These are phyloP conservation scores for Lanistes nyassanus DNA, from an alignment of 1,140 invertebrate species.

Conservation along the genomic window DNA sequence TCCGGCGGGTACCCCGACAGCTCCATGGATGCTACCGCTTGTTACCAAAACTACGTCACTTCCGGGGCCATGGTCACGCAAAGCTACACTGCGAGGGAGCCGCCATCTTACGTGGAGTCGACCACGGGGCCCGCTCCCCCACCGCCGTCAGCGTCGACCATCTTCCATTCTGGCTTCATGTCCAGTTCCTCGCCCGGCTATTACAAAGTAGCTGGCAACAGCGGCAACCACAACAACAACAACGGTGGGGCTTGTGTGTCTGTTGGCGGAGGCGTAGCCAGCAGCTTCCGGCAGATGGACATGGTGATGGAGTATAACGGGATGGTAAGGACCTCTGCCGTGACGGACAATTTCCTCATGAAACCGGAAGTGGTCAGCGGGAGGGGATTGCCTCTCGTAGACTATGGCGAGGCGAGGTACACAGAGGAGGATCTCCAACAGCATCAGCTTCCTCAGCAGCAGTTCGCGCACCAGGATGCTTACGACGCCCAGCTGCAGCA, in stretches of 20 bases:
- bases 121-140: constrained; percentile 15
- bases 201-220: constrained; percentile 40
- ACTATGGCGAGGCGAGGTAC: constrained; percentile 11
- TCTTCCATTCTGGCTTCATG: constrained; percentile 49
- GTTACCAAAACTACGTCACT: constrained; percentile 42
- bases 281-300: not conserved
- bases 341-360: constrained; percentile 24
- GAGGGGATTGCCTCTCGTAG: not conserved
- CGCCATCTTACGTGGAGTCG: constrained; percentile 52
- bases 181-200: constrained; percentile 39
- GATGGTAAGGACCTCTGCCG: not conserved
- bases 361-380: constrained; percentile 9
- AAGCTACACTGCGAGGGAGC: constrained; percentile 45
- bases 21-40: constrained; percentile 28
- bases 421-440: constrained; percentile 13
- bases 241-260: not conserved
- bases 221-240: not conserved
- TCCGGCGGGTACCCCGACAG: constrained; percentile 45
- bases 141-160: constrained; percentile 4
- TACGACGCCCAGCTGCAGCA: not conserved
- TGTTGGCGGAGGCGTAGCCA: not conserved
- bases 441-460: constrained; percentile 11
- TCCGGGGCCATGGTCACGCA: constrained; percentile 23
- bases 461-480: not conserved
- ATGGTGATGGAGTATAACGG: constrained; percentile 1